Evolutionary conservation across 1,140 invertebrate species (phyloP), one percentile per base, ranked within the genome.

Genomic region (Antheraea pernyi): DNA sequence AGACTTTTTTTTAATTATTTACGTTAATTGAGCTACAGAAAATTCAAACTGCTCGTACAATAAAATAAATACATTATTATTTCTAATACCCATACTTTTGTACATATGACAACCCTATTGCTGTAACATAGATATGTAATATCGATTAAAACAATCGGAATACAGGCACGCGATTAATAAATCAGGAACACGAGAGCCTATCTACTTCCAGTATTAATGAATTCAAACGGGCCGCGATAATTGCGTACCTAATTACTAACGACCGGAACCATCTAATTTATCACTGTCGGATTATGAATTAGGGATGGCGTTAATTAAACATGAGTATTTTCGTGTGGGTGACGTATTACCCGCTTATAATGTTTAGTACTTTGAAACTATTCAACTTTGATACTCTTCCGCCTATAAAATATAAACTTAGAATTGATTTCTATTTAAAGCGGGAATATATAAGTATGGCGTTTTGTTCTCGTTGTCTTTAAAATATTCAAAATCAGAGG

Each of bases 251-350:
- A 90, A 90, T 91, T 89, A 91, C 85, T 79, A 74, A 79, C 83
- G 86, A 81, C 80, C 86, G 84, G 81, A 77, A 77, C 80, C 75
- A 76, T 84, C 82, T 86, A 84, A 90, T 91, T 88, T 89, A 91
- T 91, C 86, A 91, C 81, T 91, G 89, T 91, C 89, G 86, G 88
- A 89, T 91, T 91, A 91, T 88, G 89, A 91, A 89, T 91, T 90
- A 88, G 84, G 83, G 84, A 85, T 83, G 78, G 83, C 85, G 81
- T 84, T 89, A 88, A 91, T 91, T 85, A 88, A 89, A 90, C 88
- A 90, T 88, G 88, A 83, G 87, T 89, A 89, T 83, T 85, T 87
- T 88, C 86, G 84, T 83, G 82, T 82, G 79, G 79, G 79, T 79
- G 81, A 72, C 76, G 77, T 79, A 79, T 75, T 75, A 74, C 70